Evolutionary conservation across 2,113 vertebrate species (phyloP).

Genomic region (Oncorhynchus mykiss): DNA sequence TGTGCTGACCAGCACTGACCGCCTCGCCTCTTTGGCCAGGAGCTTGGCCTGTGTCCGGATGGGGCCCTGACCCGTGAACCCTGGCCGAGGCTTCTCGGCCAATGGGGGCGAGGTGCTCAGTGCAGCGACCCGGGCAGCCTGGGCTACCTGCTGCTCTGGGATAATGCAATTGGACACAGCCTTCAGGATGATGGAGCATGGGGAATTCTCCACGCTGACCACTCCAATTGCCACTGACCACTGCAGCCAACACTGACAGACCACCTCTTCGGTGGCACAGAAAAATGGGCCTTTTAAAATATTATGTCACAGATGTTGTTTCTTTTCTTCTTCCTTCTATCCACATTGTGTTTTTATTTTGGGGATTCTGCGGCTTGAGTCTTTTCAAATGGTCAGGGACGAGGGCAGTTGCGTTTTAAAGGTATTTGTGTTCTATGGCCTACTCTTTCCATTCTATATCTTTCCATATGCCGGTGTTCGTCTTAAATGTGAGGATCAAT

Average conservation of each 20-base stretch:
- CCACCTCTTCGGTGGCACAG: slow-evolving; percentile 2
- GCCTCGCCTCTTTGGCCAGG: slow-evolving; percentile 74
- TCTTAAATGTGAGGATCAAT: too few relatives aligned
- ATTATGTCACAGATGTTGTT: slow-evolving; percentile 58
- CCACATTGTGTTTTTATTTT: slow-evolving; percentile 39
- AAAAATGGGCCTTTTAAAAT: slow-evolving; percentile 58
- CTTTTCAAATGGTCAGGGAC: slow-evolving; percentile 12
- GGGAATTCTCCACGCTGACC: slow-evolving; percentile 78
- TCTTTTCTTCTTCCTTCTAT: slow-evolving; percentile 19
- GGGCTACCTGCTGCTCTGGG: slow-evolving; percentile 93
- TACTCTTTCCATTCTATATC: neutral
- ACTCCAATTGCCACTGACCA: slow-evolving; percentile 46
- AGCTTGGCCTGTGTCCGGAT: slow-evolving; percentile 78
- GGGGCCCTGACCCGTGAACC: slow-evolving; percentile 87
- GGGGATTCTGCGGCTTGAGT: slow-evolving; percentile 25
- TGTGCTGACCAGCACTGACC: slow-evolving; percentile 50
- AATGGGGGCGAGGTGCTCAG: slow-evolving; percentile 76
- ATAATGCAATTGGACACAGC: slow-evolving; percentile 91
- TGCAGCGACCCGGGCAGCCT: slow-evolving; percentile 74
- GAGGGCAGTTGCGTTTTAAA: slow-evolving; percentile 16
- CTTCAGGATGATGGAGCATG: slow-evolving; percentile 85
- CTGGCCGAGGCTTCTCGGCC: slow-evolving; percentile 72
- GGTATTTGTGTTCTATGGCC: neutral
- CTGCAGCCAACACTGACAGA: slow-evolving; percentile 41
- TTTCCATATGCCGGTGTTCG: neutral